These are phyloP conservation scores for Brachypalpus laphriformis DNA, from an alignment of 2,888 invertebrate genomes.

Conservation along the genomic window DNA sequence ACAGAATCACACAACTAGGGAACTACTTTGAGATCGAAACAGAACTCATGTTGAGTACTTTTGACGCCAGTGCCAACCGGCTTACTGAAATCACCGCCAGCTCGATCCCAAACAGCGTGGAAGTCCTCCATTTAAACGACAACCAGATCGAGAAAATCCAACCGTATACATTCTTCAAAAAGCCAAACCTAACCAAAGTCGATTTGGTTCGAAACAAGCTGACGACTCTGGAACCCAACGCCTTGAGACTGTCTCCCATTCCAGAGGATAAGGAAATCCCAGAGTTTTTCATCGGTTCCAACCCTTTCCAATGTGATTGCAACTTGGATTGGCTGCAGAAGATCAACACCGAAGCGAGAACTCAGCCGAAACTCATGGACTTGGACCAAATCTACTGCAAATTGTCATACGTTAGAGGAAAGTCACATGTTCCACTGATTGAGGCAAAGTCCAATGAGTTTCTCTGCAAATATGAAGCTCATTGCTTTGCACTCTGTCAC, in stretches of 20 bases:
- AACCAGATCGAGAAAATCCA: constrained; percentile 94
- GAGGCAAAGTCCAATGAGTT: constrained; percentile 95
- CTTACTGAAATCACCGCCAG: constrained; percentile 90
- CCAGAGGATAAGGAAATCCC: constrained; percentile 90
- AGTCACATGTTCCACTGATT: constrained; percentile 91
- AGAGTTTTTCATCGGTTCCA: constrained; percentile 95
- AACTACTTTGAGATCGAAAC: constrained; percentile 89
- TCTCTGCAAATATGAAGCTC: constrained; percentile 95
- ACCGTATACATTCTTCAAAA: constrained; percentile 94
- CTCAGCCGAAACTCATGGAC: constrained; percentile 95
- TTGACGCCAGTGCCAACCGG: constrained; percentile 95
- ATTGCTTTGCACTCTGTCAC: constrained; percentile 96
- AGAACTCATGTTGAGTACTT: constrained; percentile 90
- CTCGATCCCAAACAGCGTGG: constrained; percentile 92
- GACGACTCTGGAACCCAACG: constrained; percentile 94
- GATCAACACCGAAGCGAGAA: constrained; percentile 91
- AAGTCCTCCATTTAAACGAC: constrained; percentile 93
- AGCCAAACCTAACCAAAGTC: constrained; percentile 94
- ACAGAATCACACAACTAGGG: constrained; percentile 91
- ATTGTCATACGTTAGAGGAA: constrained; percentile 92
- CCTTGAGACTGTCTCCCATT: constrained; percentile 91
- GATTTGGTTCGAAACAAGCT: constrained; percentile 96
- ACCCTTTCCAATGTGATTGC: constrained; percentile 97
- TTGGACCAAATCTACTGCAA: constrained; percentile 94
- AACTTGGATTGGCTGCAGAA: constrained; percentile 97